Conservation (phyloP, 2,113 vertebrate species). For the Nothobranchius kuhntae region DNA sequence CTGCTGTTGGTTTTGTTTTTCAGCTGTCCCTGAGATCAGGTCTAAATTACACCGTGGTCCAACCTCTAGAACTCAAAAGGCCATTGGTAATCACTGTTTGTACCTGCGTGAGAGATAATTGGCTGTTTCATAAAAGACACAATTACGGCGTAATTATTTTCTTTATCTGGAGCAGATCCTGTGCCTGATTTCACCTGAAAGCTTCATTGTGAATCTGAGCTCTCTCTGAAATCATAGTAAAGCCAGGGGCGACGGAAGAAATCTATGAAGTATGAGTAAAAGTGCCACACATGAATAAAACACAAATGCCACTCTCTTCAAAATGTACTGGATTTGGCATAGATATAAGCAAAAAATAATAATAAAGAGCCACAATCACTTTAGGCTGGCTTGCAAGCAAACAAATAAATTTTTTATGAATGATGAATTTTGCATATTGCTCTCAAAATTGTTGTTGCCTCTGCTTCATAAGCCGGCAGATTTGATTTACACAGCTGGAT, state of each 20-base stretch:
- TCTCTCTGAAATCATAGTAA: slow-evolving; percentile 28
- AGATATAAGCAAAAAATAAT: slow-evolving; percentile 58
- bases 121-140: slow-evolving; percentile 52
- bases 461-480: slow-evolving; percentile 64
- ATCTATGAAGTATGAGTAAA: slow-evolving; percentile 56
- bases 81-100: slow-evolving; percentile 51
- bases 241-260: slow-evolving; percentile 40
- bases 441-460: slow-evolving; percentile 72
- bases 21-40: background rate
- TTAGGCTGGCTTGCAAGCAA: slow-evolving; percentile 68
- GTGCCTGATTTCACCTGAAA: slow-evolving; percentile 32
- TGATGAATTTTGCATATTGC: slow-evolving; percentile 77
- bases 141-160: slow-evolving; percentile 55
- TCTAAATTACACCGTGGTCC: slow-evolving; percentile 34
- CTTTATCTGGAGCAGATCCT: slow-evolving; percentile 44
- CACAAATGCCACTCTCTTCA: slow-evolving; percentile 56
- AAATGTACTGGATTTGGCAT: slow-evolving; percentile 37
- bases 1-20: slow-evolving; percentile 9
- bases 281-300: slow-evolving; percentile 37
- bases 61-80: slow-evolving; percentile 15
- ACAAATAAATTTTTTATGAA: slow-evolving; percentile 77
- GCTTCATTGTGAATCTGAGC: slow-evolving; percentile 42
- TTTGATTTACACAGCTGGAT: slow-evolving; percentile 69
- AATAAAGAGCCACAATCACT: slow-evolving; percentile 72
- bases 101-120: slow-evolving; percentile 51